Evolutionary conservation across 2,797 vertebrate species (phyloP), one percentile per base, ranked within the genome.

Genomic region (Botia almorhae): DNA sequence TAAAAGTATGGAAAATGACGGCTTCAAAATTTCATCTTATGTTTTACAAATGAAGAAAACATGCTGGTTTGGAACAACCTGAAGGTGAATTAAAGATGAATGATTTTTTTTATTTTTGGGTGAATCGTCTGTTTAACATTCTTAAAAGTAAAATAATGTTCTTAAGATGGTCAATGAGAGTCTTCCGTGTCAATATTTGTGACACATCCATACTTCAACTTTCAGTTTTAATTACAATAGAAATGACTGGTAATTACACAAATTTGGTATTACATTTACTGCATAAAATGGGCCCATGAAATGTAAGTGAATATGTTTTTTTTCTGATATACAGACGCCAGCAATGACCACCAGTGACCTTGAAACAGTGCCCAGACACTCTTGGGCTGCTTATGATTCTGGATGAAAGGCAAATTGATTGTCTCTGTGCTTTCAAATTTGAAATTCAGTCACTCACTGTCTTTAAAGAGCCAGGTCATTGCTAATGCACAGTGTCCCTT

Each of bases 401-500:
- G 53, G 69, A 84, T 76, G 78, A 71, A 82, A 67, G 75, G 69
- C 69, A 74, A 82, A 88, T 86, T 87, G 87, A 89, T 87, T 80
- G 82, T 80, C 76, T 86, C 56, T n/a, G 58, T 50, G 65, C 64
- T 74, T 78, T 84, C 76, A 78, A 71, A 72, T 86, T 86, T 87
- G 75, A 82, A 83, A 87, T 86, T 83, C 87, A 70, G 70, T 53
- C 67, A 10, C 72, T 69, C 78, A 19, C 7, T 71, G 63, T 53
- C 73, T 83, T 76, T 82, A 75, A 78, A 81, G 73, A 85, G 69
- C 13, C 43, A 39, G 81, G 76, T 82, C 82, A 77, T 85, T 84
- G 81, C 78, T 70, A 82, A 85, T 82, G 74, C 82, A 58, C 74
- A 69, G 50, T 36, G 55, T 74, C 81, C 67, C 72, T 74, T 76